phyloP scores from a whole-genome alignment of 2,797 vertebrate species.

The Carcharodon carcharias region DNA sequence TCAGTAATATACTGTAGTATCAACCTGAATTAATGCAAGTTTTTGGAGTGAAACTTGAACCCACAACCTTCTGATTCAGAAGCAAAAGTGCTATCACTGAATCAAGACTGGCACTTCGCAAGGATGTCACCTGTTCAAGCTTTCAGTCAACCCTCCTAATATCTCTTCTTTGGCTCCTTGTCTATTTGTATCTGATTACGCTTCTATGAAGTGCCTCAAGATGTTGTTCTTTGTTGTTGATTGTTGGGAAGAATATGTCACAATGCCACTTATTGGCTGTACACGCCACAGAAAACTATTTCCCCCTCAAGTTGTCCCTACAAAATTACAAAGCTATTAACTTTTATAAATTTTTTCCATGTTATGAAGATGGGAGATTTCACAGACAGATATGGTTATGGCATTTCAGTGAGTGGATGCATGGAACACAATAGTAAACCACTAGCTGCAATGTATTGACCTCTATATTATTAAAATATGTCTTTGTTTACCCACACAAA shows the following conservation, averaged over 20 bases:
- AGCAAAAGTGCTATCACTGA: neutral
- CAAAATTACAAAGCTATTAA: neutral
- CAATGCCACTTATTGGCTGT: neutral
- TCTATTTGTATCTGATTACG: neutral
- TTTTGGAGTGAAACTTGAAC: neutral
- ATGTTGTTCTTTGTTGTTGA: neutral
- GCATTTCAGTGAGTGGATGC: neutral
- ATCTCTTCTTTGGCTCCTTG: neutral
- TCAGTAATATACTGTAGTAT: neutral
- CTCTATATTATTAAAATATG: neutral
- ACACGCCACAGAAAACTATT: neutral
- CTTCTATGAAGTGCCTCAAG: neutral
- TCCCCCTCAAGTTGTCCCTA: neutral
- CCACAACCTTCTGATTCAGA: neutral
- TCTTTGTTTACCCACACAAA: conserved; percentile 14
- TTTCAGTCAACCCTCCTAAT: neutral
- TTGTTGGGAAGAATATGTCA: neutral
- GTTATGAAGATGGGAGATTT: neutral
- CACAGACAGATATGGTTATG: neutral
- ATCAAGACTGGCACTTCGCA: too few species aligned
- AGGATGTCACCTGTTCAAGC: neutral
- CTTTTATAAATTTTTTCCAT: neutral
- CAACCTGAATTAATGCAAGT: neutral
- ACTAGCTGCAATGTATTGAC: neutral
- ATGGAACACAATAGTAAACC: neutral